A percentile compares a stretch with the other conserved stretches of the same genome.
These are phyloP conservation scores for Scatophagus argus DNA, from an alignment of 2,113 vertebrate genomes.

Conservation along the genomic window DNA sequence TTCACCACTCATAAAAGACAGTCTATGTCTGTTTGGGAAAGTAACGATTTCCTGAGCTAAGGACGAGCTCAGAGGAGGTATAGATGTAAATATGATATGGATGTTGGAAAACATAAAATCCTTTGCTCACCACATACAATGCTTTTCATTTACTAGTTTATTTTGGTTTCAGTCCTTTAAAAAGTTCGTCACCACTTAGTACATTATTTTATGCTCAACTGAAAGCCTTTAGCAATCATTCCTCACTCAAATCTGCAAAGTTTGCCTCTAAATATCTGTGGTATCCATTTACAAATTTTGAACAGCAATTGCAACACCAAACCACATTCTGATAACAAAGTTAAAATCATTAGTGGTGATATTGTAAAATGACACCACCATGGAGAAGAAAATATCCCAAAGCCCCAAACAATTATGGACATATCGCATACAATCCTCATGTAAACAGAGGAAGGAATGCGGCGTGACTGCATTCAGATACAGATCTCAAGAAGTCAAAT, in stretches of 20 bases:
- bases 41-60: constrained; percentile 1
- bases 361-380: constrained; percentile 58
- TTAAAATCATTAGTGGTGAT: constrained; percentile 67
- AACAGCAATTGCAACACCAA: constrained; percentile 55
- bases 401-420: constrained; percentile 69
- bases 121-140: not conserved
- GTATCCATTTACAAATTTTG: constrained; percentile 23
- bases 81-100: constrained; percentile 28
- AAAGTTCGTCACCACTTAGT: constrained; percentile 30
- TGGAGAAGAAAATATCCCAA: constrained; percentile 67
- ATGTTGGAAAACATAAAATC: constrained; percentile 6
- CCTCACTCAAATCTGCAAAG: constrained; percentile 13
- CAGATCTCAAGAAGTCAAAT: constrained; percentile 59
- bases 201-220: constrained; percentile 35
- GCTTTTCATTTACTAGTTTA: constrained; percentile 2
- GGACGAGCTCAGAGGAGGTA: constrained; percentile 2
- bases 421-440: constrained; percentile 60
- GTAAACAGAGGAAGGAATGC: constrained; percentile 69
- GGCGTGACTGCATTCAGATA: constrained; percentile 59
- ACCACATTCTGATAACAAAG: constrained; percentile 51
- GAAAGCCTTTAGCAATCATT: constrained; percentile 23
- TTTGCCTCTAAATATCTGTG: constrained; percentile 11
- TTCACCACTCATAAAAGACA: constrained; percentile 25
- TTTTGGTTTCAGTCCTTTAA: constrained; percentile 16
- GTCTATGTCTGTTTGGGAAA: constrained; percentile 6